Evolutionary conservation across 2,113 vertebrate species (phyloP).

Genomic region (Hassar affinis): DNA sequence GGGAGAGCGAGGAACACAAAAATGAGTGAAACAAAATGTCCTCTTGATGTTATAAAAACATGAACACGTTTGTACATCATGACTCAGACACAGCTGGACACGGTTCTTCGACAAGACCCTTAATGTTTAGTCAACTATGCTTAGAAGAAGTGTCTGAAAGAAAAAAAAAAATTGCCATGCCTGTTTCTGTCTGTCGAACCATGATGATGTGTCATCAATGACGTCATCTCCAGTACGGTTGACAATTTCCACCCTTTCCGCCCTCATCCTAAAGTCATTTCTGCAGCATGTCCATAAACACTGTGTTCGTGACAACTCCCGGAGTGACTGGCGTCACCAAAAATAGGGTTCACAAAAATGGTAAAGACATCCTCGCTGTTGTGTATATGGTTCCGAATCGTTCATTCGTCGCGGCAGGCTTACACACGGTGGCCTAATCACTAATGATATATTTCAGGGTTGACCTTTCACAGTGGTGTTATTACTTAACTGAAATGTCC

Average conservation of each 20-base stretch:
- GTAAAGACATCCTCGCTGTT: background rate
- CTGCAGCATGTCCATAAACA: background rate
- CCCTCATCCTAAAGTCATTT: background rate
- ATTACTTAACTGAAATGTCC: background rate
- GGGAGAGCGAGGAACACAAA: background rate
- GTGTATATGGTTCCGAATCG: background rate
- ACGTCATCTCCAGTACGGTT: background rate
- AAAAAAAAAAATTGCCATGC: background rate
- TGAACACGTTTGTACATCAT: background rate
- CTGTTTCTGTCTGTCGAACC: background rate
- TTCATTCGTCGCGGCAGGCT: background rate
- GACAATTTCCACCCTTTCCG: background rate
- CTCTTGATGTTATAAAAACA: background rate
- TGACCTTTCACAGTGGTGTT: background rate
- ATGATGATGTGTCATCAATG: background rate
- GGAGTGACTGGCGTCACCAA: background rate
- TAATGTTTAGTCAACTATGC: background rate
- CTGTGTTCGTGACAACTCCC: background rate
- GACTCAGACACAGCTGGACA: background rate
- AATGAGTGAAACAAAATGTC: background rate
- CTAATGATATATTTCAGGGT: background rate
- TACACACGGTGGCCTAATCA: background rate
- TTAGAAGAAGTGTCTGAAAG: background rate
- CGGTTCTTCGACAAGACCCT: background rate
- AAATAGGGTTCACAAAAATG: constrained; percentile 2